Evolutionary conservation across 1,140 invertebrate species (phyloP).

Genomic region (Drosophila littoralis): DNA sequence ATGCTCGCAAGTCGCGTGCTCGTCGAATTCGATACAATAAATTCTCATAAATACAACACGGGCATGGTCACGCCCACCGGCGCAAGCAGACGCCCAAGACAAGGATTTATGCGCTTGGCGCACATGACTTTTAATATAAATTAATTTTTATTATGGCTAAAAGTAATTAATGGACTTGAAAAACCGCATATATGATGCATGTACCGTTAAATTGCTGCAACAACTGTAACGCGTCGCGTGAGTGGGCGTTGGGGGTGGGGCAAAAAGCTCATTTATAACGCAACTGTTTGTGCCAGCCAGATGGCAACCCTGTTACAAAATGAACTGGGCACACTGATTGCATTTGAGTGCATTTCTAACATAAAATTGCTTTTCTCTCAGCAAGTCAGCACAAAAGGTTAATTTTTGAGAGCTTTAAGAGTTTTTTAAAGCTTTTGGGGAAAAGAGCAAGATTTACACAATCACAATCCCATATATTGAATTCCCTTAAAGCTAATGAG

Average conservation of each 20-base stretch:
- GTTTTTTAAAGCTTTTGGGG: no score
- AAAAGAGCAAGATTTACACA: no score
- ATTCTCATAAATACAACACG: constrained; percentile 73
- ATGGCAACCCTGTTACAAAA: constrained; percentile 5
- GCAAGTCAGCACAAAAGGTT: no score
- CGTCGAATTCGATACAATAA: constrained; percentile 78
- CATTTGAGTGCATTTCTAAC: neutral
- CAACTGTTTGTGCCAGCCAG: constrained; percentile 10
- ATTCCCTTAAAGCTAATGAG: no score
- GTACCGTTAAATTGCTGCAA: constrained; percentile 47
- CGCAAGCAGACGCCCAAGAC: constrained; percentile 55
- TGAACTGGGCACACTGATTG: neutral
- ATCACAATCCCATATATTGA: no score
- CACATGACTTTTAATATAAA: constrained; percentile 79
- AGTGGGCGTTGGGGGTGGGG: neutral
- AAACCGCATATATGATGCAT: constrained; percentile 73
- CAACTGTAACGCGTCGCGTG: constrained; percentile 22
- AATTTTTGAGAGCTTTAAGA: no score
- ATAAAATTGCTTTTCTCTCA: no score
- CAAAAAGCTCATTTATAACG: constrained; percentile 27
- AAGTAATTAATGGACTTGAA: constrained; percentile 79
- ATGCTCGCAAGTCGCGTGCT: constrained; percentile 59
- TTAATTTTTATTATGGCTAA: constrained; percentile 81
- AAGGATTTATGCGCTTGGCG: constrained; percentile 71
- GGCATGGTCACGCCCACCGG: constrained; percentile 40